Percentiles rank a stretch among this genome's conserved stretches.
phyloP scores from a whole-genome alignment of 2,888 invertebrate species.

The Amblyjoppa proteus region DNA sequence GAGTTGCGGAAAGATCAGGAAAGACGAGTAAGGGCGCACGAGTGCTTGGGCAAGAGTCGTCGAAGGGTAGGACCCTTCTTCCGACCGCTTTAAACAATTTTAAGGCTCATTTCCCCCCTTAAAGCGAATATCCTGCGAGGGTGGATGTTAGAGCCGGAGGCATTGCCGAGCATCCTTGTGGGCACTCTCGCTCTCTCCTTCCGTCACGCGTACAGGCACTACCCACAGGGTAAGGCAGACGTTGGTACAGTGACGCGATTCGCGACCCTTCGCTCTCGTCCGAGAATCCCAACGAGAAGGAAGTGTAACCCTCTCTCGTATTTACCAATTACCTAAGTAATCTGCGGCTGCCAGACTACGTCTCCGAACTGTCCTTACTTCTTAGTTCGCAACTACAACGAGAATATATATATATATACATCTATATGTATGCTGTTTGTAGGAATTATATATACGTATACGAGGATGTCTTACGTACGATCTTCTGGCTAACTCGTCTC shows the following conservation, averaged over 20 bases:
- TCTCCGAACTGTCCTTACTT: constrained; percentile 79
- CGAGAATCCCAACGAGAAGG: constrained; percentile 70
- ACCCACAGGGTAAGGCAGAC: constrained; percentile 1
- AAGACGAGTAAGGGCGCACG: constrained; percentile 30
- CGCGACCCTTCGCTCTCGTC: constrained; percentile 75
- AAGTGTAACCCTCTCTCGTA: constrained; percentile 78
- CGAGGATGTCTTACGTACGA: constrained; percentile 41
- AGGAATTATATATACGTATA: constrained; percentile 5
- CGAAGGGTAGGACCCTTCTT: constrained; percentile 76
- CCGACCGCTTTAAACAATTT: constrained; percentile 85
- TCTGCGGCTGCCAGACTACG: constrained; percentile 81
- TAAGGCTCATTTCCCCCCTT: constrained; percentile 85
- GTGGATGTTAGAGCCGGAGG: constrained; percentile 75
- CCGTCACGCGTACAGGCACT: constrained; percentile 19
- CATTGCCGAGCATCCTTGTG: constrained; percentile 75
- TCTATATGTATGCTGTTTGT: constrained; percentile 36
- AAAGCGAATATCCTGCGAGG: constrained; percentile 83
- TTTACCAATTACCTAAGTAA: constrained; percentile 85
- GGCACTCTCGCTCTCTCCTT: constrained; percentile 58
- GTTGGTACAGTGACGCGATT: constrained; percentile 53
- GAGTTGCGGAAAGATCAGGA: constrained; percentile 34
- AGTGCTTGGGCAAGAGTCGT: constrained; percentile 61
- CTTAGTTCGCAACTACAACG: constrained; percentile 63
- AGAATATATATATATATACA: constrained; percentile 57
- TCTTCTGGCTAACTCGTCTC: constrained; percentile 66